Evolutionary conservation across 2,113 vertebrate genomes (phyloP), one percentile per base, ranked within the genome.

Genomic region (Hypomesus transpacificus): DNA sequence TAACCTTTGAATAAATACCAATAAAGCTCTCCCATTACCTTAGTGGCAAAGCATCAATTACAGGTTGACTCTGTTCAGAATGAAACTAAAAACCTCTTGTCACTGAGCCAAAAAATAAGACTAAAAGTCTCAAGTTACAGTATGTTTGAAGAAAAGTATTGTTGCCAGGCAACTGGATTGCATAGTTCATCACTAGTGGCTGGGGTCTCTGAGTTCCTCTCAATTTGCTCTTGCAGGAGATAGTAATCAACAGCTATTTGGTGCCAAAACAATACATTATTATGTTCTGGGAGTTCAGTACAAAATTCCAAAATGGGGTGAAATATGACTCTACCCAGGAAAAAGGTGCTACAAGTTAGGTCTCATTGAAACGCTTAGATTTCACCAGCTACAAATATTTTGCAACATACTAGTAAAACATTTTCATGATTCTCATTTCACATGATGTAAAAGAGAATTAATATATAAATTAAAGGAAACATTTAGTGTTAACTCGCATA

Each of bases 141-240:
- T 46, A 78, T 78, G 86, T 86, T 85, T 86, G 78, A 87, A 85
- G 81, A 80, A 87, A 88, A 87, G 85, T 84, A 86, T 84, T 80
- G 92, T 93, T 93, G 91, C 92, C 83, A 86, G 86, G 91, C 90
- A 92, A 93, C 92, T 87, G 80, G 78, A 84, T 58, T 80, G 79
- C 83, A 82, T 85, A 88, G 78, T 83, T 73, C 69, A 75, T 75
- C 69, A 76, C 84, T 84, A 76, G 76, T 80, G 80, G 84, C 87
- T 85, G 60, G 71, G 80, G 83, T 83, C 81, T 28, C 24, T 78
- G 16, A 53, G 56, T 62, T 84, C 82, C 80, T 87, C 61, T 86
- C 70, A 86, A 84, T 89, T 78, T 82, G 77, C 74, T 85, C 34
- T 78, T 46, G 53, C 82, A 78, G 78, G 80, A 85, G 66, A 79